phyloP scores from a whole-genome alignment of 2,113 vertebrate genomes.

The Melanostigma gelatinosum region DNA sequence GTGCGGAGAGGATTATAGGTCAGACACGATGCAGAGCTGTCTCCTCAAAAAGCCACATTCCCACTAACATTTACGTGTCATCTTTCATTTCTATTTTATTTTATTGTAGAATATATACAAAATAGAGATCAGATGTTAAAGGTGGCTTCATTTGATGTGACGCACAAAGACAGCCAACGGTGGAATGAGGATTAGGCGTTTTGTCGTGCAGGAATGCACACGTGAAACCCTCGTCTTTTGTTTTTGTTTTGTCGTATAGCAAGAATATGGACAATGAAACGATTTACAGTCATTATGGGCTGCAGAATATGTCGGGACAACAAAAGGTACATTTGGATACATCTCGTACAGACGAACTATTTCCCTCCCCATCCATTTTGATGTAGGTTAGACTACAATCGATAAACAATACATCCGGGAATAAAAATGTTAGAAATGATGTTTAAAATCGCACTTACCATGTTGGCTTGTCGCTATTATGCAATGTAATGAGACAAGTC shows the following conservation, averaged over 20 bases:
- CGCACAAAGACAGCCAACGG: neutral
- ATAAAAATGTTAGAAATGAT: neutral
- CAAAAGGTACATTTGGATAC: neutral
- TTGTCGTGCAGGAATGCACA: constrained; percentile 12
- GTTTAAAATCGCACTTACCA: constrained; percentile 46
- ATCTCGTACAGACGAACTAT: neutral
- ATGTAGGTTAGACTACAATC: neutral
- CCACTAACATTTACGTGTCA: neutral
- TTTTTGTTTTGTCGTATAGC: neutral
- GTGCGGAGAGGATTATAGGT: constrained; percentile 66
- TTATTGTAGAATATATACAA: neutral
- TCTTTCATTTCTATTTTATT: neutral
- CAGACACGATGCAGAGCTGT: constrained; percentile 57
- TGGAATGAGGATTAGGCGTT: constrained; percentile 36
- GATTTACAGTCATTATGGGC: neutral
- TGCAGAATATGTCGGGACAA: neutral
- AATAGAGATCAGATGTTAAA: neutral
- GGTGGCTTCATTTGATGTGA: neutral
- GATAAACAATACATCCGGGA: neutral
- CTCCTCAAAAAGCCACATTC: constrained; percentile 41
- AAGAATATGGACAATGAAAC: neutral
- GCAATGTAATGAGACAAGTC: constrained; percentile 57
- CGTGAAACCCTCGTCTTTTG: neutral
- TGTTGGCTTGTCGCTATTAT: constrained; percentile 62
- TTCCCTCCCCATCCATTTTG: neutral